Evolutionary conservation across 1,140 invertebrate species (phyloP), one percentile per base, ranked within the genome.

Genomic region (Micrasema longulum): DNA sequence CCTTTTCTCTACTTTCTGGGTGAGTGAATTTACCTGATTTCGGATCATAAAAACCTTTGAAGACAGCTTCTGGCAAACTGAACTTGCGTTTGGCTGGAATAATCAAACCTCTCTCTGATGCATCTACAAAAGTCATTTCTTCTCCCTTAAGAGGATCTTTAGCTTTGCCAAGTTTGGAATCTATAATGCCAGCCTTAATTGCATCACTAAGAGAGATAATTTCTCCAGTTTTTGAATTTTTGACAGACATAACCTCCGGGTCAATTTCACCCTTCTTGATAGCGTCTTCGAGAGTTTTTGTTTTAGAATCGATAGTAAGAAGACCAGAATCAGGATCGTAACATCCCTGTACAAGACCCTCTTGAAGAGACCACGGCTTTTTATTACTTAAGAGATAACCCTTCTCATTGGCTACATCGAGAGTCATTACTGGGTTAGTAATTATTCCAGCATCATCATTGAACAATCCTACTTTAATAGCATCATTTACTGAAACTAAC

Each of bases 11-110:
- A 16, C 89, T 89, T 76, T 91, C 88, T 7, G 89, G 87, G 79
- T 89, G 88, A 7, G 89, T 88, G 77, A 94, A 91, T 72, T 90
- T 88, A 18, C 92, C 92, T 10, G 89, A 90, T 64, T 88, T 87
- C 0, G 90, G 89, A 81, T 91, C 89, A 76, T 94, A 93, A 63
- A 93, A 89, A n/a, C 95, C 94, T 83, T 93, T 93, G 76, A 92
- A 93, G 7, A 97, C 89, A 0, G 93, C 93, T 81, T 96, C 94
- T 0, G 93, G 91, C 12, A 97, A 84, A 41, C 93, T 94, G 74
- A 94, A 90, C 80, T 92, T 93, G 26, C 90, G 89, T 81, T 94
- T 93, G 38, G 92, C 90, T 4, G 92, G 91, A 6, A 95, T 85
- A 67, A 96, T 88, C n/a, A 96, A 79, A 38, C 94, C 94, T 63